Percentiles rank a stretch among this genome's conserved stretches.
Evolutionary conservation across 2,113 vertebrate species (phyloP).

Genomic region (Centropus unirufus): DNA sequence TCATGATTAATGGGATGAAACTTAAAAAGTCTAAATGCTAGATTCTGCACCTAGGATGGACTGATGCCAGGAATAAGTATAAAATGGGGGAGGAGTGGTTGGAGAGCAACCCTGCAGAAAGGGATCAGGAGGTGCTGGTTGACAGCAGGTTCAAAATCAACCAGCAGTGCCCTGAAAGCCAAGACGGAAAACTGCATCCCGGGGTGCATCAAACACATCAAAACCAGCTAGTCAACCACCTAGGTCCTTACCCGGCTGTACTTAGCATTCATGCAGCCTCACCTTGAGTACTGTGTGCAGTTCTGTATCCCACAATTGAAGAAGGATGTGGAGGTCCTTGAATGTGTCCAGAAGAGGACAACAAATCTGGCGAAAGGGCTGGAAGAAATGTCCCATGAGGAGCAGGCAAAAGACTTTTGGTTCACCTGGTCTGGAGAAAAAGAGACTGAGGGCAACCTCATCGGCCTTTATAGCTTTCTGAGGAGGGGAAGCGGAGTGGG

Average conservation of each 20-base stretch:
- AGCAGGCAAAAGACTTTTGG: fast-evolving
- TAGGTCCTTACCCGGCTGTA: not conserved
- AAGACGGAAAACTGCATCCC: not conserved
- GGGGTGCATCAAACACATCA: not conserved
- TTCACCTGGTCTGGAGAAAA: not conserved
- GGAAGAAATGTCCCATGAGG: no score
- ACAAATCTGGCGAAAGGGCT: not conserved
- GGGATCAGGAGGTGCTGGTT: not conserved
- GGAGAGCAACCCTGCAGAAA: not conserved
- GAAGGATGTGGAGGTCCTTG: not conserved
- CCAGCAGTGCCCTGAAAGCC: not conserved
- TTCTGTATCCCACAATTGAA: not conserved
- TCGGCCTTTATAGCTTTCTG: not conserved
- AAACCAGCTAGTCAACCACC: fast-evolving
- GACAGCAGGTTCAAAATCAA: not conserved
- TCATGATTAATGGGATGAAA: not conserved
- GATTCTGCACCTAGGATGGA: not conserved
- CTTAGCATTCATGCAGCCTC: fast-evolving
- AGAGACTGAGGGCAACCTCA: not conserved
- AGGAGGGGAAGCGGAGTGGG: not conserved
- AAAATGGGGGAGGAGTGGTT: not conserved
- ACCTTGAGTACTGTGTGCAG: not conserved
- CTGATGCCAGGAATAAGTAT: fast-evolving
- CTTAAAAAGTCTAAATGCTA: not conserved
- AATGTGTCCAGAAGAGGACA: not conserved